phyloP scores from a whole-genome alignment of 2,113 vertebrate species.

The Myocastor coypus region DNA sequence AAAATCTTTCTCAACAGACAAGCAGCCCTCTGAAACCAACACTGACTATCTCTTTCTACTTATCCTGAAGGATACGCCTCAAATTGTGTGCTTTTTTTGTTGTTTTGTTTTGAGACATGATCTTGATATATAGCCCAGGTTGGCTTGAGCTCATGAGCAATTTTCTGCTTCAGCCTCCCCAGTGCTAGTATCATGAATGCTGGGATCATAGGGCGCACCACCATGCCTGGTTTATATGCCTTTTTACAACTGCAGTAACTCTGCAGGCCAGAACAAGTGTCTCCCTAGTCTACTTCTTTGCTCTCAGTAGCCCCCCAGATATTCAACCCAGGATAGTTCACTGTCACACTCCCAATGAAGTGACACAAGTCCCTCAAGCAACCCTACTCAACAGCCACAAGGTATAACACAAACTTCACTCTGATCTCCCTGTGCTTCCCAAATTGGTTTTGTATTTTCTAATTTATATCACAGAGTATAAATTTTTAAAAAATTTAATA shows the following conservation, averaged over 20 bases:
- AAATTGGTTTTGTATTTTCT: slow-evolving; percentile 57
- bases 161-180: neutral
- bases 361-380: neutral
- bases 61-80: neutral
- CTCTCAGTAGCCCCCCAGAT: neutral
- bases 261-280: neutral
- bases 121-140: neutral
- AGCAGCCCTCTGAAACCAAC: neutral
- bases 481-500: slow-evolving; percentile 42
- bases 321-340: neutral
- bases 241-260: neutral
- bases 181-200: neutral
- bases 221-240: neutral
- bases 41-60: too few relatives aligned
- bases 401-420: neutral
- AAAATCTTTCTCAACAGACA: neutral
- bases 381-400: neutral
- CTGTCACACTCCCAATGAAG: neutral
- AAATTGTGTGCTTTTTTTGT: neutral
- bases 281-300: neutral
- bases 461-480: slow-evolving; percentile 29
- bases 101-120: neutral
- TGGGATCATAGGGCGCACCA: neutral
- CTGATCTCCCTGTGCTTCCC: neutral
- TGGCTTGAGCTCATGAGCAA: neutral